Conservation (phyloP, 2,888 invertebrate genomes). For the Harpalus rufipes region DNA sequence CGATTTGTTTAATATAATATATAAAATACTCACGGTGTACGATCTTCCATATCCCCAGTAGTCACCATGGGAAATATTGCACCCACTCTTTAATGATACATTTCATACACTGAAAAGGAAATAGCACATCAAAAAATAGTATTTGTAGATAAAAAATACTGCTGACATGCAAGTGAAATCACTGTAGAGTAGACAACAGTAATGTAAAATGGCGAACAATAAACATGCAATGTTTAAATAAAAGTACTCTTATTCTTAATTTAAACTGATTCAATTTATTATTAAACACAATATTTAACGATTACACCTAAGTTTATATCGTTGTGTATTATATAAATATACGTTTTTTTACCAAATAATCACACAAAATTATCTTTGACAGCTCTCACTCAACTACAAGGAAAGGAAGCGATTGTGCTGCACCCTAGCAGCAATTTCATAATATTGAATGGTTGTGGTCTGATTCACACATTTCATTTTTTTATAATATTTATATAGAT, state of each 20-base stretch:
- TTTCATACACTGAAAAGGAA: slow-evolving; percentile 57
- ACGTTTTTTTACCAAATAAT: slow-evolving; percentile 10
- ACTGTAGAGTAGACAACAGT: slow-evolving; percentile 26
- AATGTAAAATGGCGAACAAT: slow-evolving; percentile 64
- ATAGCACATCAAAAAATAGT: not conserved
- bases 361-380: slow-evolving; percentile 62
- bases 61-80: slow-evolving; percentile 68
- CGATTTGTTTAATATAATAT: not conserved
- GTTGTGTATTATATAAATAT: slow-evolving; percentile 11
- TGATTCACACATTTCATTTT: slow-evolving; percentile 1
- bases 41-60: slow-evolving; percentile 70
- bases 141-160: slow-evolving; percentile 36
- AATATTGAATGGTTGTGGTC: slow-evolving; percentile 1
- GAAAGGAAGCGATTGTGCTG: slow-evolving; percentile 16
- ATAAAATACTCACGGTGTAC: slow-evolving; percentile 69
- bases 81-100: slow-evolving; percentile 60
- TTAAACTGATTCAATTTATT: not conserved
- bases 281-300: slow-evolving; percentile 8
- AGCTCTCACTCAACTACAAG: slow-evolving; percentile 44
- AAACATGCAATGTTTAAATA: slow-evolving; percentile 58
- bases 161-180: slow-evolving; percentile 59
- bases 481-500: not conserved
- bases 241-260: slow-evolving; percentile 37
- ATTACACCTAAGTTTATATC: slow-evolving; percentile 12
- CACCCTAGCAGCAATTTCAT: slow-evolving; percentile 19